Conservation (phyloP, 2,888 invertebrate species). For the Listrodromus nycthemerus region DNA sequence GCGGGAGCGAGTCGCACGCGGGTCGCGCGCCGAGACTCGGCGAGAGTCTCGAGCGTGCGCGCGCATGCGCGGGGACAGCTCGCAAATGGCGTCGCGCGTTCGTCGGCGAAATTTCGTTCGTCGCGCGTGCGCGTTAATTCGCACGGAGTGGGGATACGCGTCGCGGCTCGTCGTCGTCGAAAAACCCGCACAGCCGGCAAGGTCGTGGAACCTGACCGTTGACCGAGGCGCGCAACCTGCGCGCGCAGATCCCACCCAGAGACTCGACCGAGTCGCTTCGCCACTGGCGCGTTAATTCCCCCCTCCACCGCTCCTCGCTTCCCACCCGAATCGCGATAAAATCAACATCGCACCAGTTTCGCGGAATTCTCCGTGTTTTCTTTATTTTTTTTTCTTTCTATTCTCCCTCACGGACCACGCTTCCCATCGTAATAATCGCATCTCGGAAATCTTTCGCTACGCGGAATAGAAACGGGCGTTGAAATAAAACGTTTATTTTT, state of each 20-base stretch:
- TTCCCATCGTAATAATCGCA: neutral
- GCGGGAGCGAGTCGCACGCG: slow-evolving; percentile 22
- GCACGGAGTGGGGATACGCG: slow-evolving; percentile 26
- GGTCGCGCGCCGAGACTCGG: slow-evolving; percentile 5
- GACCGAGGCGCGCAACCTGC: slow-evolving; percentile 62
- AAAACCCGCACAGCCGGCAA: slow-evolving; percentile 81
- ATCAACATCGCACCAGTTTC: slow-evolving; percentile 4
- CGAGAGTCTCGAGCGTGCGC: neutral
- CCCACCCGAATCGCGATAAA: neutral
- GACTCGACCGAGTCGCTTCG: slow-evolving; percentile 12
- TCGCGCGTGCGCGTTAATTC: neutral
- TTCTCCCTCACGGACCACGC: neutral
- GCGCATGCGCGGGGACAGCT: neutral
- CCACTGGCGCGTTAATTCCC: slow-evolving; percentile 26
- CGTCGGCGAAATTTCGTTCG: neutral
- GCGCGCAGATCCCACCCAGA: neutral
- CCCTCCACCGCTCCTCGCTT: slow-evolving; percentile 4
- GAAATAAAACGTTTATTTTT: too few relatives aligned
- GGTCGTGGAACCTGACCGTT: slow-evolving; percentile 79
- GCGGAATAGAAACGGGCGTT: neutral
- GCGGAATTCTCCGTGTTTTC: neutral
- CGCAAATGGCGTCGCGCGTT: neutral
- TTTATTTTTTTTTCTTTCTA: neutral
- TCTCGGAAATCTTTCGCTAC: neutral
- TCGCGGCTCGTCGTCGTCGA: too few relatives aligned